Evolutionary conservation across 1,140 invertebrate genomes (phyloP).

Genomic region (Archivesica marissinica): DNA sequence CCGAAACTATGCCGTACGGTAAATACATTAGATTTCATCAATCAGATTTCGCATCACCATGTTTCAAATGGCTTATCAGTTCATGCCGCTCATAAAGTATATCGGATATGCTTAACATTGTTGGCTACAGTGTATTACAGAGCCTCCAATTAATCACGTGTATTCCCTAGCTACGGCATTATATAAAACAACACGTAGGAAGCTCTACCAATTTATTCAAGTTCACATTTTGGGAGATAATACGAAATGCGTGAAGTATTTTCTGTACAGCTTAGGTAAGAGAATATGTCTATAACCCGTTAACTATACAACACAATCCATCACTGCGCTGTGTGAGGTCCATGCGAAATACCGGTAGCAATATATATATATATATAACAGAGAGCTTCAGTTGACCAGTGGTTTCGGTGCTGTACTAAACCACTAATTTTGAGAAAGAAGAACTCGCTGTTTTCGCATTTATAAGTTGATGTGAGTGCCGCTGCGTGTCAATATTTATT

Average conservation of each 20-base stretch:
- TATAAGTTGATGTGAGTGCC: not conserved
- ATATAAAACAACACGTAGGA: conserved; percentile 7
- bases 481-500: too few relatives aligned
- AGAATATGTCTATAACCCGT: conserved; percentile 8
- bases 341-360: conserved; percentile 5
- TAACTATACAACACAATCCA: not conserved
- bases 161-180: conserved; percentile 5
- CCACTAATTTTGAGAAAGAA: not conserved
- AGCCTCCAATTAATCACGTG: conserved; percentile 8
- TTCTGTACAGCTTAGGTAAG: conserved; percentile 11
- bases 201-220: not conserved
- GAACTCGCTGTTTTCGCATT: not conserved
- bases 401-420: not conserved
- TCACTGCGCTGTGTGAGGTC: conserved; percentile 29
- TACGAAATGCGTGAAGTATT: conserved; percentile 12
- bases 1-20: conserved; percentile 12
- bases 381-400: conserved; percentile 10
- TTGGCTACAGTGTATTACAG: conserved; percentile 1
- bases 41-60: conserved; percentile 8
- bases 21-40: conserved; percentile 24
- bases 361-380: too few relatives aligned
- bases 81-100: conserved; percentile 22
- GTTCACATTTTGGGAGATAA: conserved; percentile 24
- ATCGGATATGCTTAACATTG: conserved; percentile 29
- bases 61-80: conserved; percentile 35